Evolutionary conservation across 2,888 invertebrate species (phyloP).

Genomic region (Leucophenga maculata): DNA sequence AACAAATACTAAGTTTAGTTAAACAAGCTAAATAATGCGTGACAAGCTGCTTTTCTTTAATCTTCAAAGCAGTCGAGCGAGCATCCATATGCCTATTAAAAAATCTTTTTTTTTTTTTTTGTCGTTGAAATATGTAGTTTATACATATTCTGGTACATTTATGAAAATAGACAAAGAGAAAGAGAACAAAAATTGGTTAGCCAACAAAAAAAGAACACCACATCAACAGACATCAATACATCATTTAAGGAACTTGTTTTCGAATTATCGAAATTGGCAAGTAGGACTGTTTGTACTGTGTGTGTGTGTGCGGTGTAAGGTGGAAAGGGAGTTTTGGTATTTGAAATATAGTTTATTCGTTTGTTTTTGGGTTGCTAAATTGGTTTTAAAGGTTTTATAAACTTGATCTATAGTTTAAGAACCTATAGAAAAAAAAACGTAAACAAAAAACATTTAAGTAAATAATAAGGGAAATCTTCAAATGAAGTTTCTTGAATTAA

Average conservation of each 20-base stretch:
- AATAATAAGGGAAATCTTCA: too few relatives aligned
- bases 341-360: too few relatives aligned
- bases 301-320: constrained; percentile 1
- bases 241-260: neutral
- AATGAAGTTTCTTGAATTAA: too few relatives aligned
- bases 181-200: constrained; percentile 59
- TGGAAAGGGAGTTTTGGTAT: too few relatives aligned
- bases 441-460: too few relatives aligned
- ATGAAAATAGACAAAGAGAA: constrained; percentile 49
- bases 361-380: too few relatives aligned
- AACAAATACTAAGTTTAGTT: neutral
- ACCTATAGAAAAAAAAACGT: too few relatives aligned
- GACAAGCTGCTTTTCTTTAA: neutral
- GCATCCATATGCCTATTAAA: too few relatives aligned
- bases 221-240: neutral
- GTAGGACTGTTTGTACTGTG: neutral
- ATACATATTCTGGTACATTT: constrained; percentile 62
- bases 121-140: constrained; percentile 52
- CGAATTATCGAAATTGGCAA: too few relatives aligned
- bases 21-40: neutral
- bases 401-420: too few relatives aligned
- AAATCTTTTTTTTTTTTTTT: constrained; percentile 35
- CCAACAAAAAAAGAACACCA: constrained; percentile 47
- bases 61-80: too few relatives aligned
- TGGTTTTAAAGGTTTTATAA: too few relatives aligned